Conservation (phyloP, 2,888 invertebrate species). For the Cerceris ruficornis region DNA sequence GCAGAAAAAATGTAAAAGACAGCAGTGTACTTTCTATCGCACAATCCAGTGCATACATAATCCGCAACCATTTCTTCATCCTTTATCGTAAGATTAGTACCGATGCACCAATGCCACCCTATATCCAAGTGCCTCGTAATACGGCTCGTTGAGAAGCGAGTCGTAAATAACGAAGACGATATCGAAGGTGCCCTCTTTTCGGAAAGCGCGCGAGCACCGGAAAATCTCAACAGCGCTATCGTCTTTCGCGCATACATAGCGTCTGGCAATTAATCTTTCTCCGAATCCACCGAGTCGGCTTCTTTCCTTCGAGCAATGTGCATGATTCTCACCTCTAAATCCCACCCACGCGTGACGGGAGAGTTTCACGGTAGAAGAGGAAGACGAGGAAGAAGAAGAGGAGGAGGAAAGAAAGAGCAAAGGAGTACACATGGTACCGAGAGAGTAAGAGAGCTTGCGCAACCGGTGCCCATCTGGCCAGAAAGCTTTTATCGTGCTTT, state of each 20-base stretch:
- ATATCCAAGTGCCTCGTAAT: conserved; percentile 9
- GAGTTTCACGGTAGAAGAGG: conserved; percentile 7
- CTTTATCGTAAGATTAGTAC: not conserved
- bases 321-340: conserved; percentile 44
- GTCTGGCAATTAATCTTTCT: conserved; percentile 51
- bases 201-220: conserved; percentile 3
- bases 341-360: conserved; percentile 18
- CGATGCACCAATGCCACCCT: conserved; percentile 1
- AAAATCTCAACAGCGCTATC: conserved; percentile 36
- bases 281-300: conserved; percentile 20
- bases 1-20: too few species aligned
- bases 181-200: conserved; percentile 37
- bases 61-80: not conserved
- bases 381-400: conserved; percentile 1
- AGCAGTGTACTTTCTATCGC: too few species aligned
- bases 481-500: conserved; percentile 72
- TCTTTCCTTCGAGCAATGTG: conserved; percentile 26
- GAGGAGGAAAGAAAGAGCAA: conserved; percentile 8
- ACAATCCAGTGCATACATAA: too few species aligned
- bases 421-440: conserved; percentile 6
- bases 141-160: conserved; percentile 12
- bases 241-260: conserved; percentile 34
- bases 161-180: conserved; percentile 46
- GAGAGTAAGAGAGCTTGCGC: conserved; percentile 58
- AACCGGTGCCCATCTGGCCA: conserved; percentile 70